A percentile compares a stretch with the other conserved stretches of the same genome.
phyloP scores from a whole-genome alignment of 2,797 vertebrate genomes.

The Parauchenoglanis punctatus region DNA sequence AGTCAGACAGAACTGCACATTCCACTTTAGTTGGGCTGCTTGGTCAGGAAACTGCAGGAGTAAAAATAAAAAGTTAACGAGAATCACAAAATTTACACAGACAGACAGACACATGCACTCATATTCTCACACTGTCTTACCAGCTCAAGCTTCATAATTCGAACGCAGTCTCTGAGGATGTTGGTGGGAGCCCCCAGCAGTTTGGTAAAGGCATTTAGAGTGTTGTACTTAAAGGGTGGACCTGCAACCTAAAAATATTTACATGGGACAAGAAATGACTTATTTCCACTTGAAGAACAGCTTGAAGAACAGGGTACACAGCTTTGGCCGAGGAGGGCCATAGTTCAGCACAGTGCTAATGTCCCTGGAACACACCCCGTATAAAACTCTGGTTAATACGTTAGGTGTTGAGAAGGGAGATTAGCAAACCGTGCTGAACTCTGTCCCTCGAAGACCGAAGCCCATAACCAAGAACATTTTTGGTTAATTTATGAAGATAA shows the following conservation, averaged over 20 bases:
- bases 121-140: slow-evolving; percentile 71
- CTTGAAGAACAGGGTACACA: background rate
- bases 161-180: slow-evolving; percentile 97
- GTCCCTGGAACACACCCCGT: background rate
- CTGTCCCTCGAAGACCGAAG: background rate
- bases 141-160: slow-evolving; percentile 99
- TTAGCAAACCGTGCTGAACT: background rate
- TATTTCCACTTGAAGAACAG: background rate
- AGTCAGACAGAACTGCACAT: slow-evolving; percentile 98
- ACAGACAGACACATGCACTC: background rate
- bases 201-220: slow-evolving; percentile 98
- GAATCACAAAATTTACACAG: background rate
- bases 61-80: slow-evolving; percentile 12
- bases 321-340: background rate
- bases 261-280: background rate
- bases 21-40: slow-evolving; percentile 94
- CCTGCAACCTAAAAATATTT: slow-evolving; percentile 86
- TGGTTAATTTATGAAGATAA: background rate
- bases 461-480: background rate
- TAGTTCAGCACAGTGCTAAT: background rate
- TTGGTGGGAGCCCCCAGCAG: slow-evolving; percentile 93
- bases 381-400: background rate
- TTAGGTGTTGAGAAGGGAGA: background rate
- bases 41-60: slow-evolving; percentile 92
- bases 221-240: slow-evolving; percentile 98